phyloP scores from a whole-genome alignment of 2,113 vertebrate species.

The Aphyosemion australe region DNA sequence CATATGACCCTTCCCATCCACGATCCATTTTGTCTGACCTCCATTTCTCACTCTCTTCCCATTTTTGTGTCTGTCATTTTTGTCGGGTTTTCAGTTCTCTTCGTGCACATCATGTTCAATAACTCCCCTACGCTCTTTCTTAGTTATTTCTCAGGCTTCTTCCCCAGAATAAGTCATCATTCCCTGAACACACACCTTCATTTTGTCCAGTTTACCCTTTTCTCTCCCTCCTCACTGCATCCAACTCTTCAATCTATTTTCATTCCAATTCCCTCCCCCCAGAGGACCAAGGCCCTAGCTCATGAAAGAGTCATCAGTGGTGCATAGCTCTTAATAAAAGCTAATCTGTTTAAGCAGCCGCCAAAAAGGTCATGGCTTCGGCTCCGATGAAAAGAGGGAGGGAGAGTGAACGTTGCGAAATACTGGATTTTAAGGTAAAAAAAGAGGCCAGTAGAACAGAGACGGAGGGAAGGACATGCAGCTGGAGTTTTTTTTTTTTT shows the following conservation, averaged over 20 bases:
- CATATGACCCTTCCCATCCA: slow-evolving; percentile 28
- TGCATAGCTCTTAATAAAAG: slow-evolving; percentile 77
- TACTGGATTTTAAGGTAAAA: slow-evolving; percentile 49
- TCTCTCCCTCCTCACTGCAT: slow-evolving; percentile 10
- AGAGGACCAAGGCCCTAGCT: slow-evolving; percentile 54
- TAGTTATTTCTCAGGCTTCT: neutral
- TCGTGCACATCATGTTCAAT: slow-evolving; percentile 1
- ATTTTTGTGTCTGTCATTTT: slow-evolving; percentile 15
- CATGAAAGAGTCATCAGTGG: slow-evolving; percentile 77
- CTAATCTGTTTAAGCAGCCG: slow-evolving; percentile 79
- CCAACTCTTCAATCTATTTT: slow-evolving; percentile 12
- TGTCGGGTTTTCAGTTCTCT: slow-evolving; percentile 20
- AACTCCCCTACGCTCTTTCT: slow-evolving; percentile 28
- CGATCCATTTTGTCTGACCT: slow-evolving; percentile 31
- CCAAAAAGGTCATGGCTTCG: slow-evolving; percentile 77
- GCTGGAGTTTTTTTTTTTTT: slow-evolving; percentile 3
- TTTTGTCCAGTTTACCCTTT: slow-evolving; percentile 6
- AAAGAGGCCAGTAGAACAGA: slow-evolving; percentile 22
- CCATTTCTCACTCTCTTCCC: slow-evolving; percentile 19
- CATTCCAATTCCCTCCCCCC: slow-evolving; percentile 34
- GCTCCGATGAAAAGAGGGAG: slow-evolving; percentile 48
- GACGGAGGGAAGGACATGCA: neutral
- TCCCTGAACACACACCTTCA: slow-evolving; percentile 12
- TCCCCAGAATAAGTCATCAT: slow-evolving; percentile 1
- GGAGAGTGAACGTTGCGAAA: slow-evolving; percentile 46